Conservation (phyloP, 2,888 invertebrate species). For the Andrena minutula region DNA sequence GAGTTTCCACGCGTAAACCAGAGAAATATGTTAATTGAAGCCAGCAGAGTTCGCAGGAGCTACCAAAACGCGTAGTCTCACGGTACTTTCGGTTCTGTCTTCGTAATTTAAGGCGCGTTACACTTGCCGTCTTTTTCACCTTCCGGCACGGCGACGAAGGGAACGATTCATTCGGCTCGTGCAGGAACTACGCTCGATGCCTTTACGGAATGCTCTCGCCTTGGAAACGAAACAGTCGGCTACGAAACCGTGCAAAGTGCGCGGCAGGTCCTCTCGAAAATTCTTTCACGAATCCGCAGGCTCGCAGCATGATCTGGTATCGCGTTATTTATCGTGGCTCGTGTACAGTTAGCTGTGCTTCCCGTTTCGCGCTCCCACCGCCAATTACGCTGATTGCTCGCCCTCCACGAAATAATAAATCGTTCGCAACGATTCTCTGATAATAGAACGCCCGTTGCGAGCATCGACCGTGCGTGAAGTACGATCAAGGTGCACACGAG, state of each 20-base stretch:
- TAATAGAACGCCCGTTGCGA: constrained; percentile 1
- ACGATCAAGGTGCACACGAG: not conserved
- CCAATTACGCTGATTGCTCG: constrained; percentile 52
- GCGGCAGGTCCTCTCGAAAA: constrained; percentile 21
- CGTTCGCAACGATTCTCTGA: constrained; percentile 27
- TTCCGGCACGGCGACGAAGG: constrained; percentile 10
- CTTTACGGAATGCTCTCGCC: constrained; percentile 65
- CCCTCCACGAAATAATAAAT: constrained; percentile 37
- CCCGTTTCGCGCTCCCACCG: constrained; percentile 39
- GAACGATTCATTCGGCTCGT: constrained; percentile 54
- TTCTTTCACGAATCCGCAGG: constrained; percentile 40
- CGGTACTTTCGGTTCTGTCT: too few species aligned
- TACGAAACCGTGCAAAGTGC: not conserved
- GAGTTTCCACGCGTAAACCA: too few species aligned
- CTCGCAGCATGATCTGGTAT: constrained; percentile 25
- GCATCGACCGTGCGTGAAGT: not conserved
- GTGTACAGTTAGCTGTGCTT: constrained; percentile 21
- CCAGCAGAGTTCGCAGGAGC: too few species aligned
- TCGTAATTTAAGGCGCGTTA: not conserved
- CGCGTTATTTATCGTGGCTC: constrained; percentile 41
- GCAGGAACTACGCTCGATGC: constrained; percentile 69
- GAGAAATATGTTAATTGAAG: too few species aligned
- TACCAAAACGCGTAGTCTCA: too few species aligned
- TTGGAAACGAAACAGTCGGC: constrained; percentile 17
- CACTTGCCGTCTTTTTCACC: not conserved